Evolutionary conservation across 1,140 invertebrate genomes (phyloP).

Genomic region (Sinonovacula constricta): DNA sequence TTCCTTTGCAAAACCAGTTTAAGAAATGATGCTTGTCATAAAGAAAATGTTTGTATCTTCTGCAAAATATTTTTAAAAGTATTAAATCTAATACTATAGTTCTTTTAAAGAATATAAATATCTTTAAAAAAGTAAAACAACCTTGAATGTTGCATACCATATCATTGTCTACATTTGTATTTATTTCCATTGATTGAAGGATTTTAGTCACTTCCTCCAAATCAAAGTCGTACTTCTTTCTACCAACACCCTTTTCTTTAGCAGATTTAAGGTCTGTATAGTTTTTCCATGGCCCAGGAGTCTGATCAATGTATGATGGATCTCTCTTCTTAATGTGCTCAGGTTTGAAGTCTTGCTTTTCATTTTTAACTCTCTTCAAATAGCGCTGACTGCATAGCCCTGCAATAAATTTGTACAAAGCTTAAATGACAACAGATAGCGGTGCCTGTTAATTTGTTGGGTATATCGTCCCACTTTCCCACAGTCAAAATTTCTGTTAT

Average conservation of each 20-base stretch:
- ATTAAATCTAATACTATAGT: too few species aligned
- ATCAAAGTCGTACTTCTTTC: neutral
- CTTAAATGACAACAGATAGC: too few species aligned
- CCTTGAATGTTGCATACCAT: too few species aligned
- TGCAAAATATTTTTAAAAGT: too few species aligned
- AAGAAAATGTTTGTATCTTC: too few species aligned
- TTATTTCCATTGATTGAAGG: neutral
- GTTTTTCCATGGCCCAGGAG: constrained; percentile 33
- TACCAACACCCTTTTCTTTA: neutral
- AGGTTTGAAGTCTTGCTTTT: constrained; percentile 4
- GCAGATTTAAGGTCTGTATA: constrained; percentile 1
- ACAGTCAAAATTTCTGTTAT: too few species aligned
- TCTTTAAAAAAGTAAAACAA: too few species aligned
- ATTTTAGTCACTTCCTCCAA: neutral
- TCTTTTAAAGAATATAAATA: too few species aligned
- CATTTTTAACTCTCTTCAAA: neutral
- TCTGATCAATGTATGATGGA: constrained; percentile 1
- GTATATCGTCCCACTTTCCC: too few species aligned
- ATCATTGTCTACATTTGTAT: constrained; percentile 23
- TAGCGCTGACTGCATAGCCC: neutral
- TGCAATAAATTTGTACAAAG: constrained; percentile 1
- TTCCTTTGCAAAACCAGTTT: too few species aligned
- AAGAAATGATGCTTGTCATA: too few species aligned
- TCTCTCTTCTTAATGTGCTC: neutral
- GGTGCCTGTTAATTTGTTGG: too few species aligned